A percentile compares a stretch with the other conserved stretches of the same genome.
Conservation (phyloP, 1,140 invertebrate species). For the Helicorthomorpha holstii region DNA sequence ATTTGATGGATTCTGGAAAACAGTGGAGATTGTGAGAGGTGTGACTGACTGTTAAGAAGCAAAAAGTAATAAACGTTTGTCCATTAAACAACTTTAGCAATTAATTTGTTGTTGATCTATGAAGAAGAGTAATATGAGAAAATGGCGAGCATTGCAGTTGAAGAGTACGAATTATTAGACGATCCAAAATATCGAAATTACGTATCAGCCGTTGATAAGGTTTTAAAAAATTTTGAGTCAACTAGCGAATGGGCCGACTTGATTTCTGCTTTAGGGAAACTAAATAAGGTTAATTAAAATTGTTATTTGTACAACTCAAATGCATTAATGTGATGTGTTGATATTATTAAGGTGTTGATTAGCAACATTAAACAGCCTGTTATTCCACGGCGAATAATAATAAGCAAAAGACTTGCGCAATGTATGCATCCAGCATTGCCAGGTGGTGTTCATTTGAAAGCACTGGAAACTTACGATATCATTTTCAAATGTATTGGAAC, state of each 20-base stretch:
- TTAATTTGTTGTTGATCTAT: too few species aligned
- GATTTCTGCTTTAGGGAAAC: slow-evolving; percentile 76
- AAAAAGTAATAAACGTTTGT: too few species aligned
- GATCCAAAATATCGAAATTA: slow-evolving; percentile 61
- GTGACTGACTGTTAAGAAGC: too few species aligned
- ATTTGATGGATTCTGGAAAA: too few species aligned
- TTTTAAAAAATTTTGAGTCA: slow-evolving; percentile 79
- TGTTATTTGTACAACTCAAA: background rate
- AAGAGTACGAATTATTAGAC: slow-evolving; percentile 53
- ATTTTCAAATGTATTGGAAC: slow-evolving; percentile 83
- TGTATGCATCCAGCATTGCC: slow-evolving; percentile 88
- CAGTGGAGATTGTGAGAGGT: too few species aligned
- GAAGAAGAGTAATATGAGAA: too few species aligned
- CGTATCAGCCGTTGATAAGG: slow-evolving; percentile 68
- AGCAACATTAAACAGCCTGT: slow-evolving; percentile 63
- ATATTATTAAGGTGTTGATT: slow-evolving; percentile 38
- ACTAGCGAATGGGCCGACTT: slow-evolving; percentile 92
- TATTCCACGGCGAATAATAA: slow-evolving; percentile 77
- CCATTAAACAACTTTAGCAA: too few species aligned
- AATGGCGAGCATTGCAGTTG: slow-evolving; percentile 24
- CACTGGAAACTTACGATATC: slow-evolving; percentile 81
- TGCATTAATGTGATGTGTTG: background rate
- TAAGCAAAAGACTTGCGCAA: slow-evolving; percentile 82
- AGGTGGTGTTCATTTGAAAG: slow-evolving; percentile 78
- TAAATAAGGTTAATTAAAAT: slow-evolving; percentile 57